phyloP scores from a whole-genome alignment of 2,113 vertebrate genomes.

The Oostethus manadensis region DNA sequence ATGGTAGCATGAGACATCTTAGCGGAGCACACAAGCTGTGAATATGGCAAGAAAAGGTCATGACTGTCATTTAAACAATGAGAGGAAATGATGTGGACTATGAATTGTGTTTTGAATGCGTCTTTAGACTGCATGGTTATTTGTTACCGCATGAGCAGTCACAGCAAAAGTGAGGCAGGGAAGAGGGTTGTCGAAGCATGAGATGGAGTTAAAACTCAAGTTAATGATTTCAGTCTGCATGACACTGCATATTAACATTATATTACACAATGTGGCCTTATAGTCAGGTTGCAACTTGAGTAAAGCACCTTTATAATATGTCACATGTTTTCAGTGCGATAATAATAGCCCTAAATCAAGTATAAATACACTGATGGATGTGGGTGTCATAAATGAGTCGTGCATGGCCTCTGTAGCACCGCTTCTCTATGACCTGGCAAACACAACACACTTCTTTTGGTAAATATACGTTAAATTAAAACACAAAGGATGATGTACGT shows the following conservation, averaged over 20 bases:
- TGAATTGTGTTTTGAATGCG: neutral
- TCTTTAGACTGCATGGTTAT: neutral
- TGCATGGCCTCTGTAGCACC: too few relatives aligned
- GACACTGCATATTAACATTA: too few relatives aligned
- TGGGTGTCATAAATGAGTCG: too few relatives aligned
- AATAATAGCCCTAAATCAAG: too few relatives aligned
- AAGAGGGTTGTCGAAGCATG: neutral
- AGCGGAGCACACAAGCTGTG: too few relatives aligned
- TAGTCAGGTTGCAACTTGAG: too few relatives aligned
- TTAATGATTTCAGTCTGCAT: conserved; percentile 5
- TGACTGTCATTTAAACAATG: neutral
- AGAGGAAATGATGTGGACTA: neutral
- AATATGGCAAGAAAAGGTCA: conserved; percentile 1
- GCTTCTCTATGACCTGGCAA: too few relatives aligned
- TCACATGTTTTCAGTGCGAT: too few relatives aligned
- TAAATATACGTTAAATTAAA: neutral
- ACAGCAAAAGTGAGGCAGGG: conserved; percentile 26
- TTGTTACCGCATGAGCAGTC: neutral
- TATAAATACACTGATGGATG: too few relatives aligned
- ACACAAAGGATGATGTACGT: neutral
- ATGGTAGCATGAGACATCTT: neutral
- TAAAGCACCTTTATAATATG: too few relatives aligned
- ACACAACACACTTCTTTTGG: conserved; percentile 4
- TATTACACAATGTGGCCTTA: too few relatives aligned
- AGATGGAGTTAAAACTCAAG: conserved; percentile 4